phyloP scores from a whole-genome alignment of 2,797 vertebrate species.

The Catostomus latipinnis region DNA sequence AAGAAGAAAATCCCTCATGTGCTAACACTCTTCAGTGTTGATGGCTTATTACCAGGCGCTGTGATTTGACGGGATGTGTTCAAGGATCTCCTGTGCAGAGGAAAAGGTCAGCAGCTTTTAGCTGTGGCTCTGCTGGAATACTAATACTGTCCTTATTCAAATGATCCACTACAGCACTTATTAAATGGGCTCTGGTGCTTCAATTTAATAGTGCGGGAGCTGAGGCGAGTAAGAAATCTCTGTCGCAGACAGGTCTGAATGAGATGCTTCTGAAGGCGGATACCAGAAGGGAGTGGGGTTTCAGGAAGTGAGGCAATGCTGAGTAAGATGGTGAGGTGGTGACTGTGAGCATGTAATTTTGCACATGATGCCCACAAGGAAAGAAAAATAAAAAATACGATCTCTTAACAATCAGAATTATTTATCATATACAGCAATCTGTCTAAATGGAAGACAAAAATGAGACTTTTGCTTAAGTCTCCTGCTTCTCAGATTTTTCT shows the following conservation, averaged over 20 bases:
- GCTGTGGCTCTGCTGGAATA: constrained; percentile 93
- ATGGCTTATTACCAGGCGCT: constrained; percentile 91
- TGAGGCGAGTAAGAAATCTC: constrained; percentile 82
- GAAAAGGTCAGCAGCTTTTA: constrained; percentile 99
- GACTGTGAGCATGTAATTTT: background rate
- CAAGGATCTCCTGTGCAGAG: constrained; percentile 93
- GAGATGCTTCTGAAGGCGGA: constrained; percentile 86
- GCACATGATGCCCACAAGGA: background rate
- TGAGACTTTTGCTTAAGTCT: too few species aligned
- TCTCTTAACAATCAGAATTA: too few species aligned
- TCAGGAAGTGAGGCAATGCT: constrained; percentile 47
- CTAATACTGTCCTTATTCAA: constrained; percentile 99
- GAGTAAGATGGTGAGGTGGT: background rate
- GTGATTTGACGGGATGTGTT: constrained; percentile 93
- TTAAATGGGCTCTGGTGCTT: constrained; percentile 95
- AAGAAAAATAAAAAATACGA: too few species aligned
- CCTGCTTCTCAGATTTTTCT: too few species aligned
- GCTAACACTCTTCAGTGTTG: constrained; percentile 87
- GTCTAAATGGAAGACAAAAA: too few species aligned
- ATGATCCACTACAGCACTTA: constrained; percentile 96
- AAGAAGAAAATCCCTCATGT: constrained; percentile 82
- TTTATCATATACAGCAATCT: too few species aligned
- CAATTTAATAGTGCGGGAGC: constrained; percentile 93
- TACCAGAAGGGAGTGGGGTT: constrained; percentile 88
- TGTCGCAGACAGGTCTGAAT: constrained; percentile 87